Evolutionary conservation across 2,797 vertebrate species (phyloP), one percentile per base, ranked within the genome.

Genomic region (Sebastes cheni): DNA sequence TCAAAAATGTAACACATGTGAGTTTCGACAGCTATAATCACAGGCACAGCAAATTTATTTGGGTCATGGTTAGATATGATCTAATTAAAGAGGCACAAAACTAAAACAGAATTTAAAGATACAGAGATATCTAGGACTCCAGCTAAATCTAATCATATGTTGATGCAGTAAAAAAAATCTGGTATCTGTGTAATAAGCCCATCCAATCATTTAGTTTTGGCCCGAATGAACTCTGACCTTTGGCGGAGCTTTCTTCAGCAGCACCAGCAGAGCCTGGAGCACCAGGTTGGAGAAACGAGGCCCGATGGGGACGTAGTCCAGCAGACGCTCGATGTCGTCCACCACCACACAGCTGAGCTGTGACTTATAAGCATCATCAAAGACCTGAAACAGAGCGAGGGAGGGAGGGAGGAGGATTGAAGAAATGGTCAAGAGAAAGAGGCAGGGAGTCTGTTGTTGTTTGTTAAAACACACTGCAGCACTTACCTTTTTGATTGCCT

Each of bases 301-400:
- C 22, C 98, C 98, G 20, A 99, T 99, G 11, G 98, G 98, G 69
- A 99, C 98, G 52, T 98, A 99, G 95, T 99, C 98, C 65, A 99
- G 89, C 68, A 99, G 96, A 4, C 98, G 96, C 88, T 99, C 98
- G 7, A 99, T 99, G 90, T 99, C 98, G 0, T 99, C 99, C 88
- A 99, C 98, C 18, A 99, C 97, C 67, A 99, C 97, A 67, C 99
- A 99, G 93, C 99, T 99, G 88, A 99, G 97, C 88, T 99, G 98
- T 25, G 99, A 99, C 93, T 99, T 99, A 86, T 99, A 99, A 0
- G 99, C 98, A 54, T 99, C 99, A 52, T 99, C 98, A 71, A 99
- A 99, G 89, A 99, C 96, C 99, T 99, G 78, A 12, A 88, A 92
- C 10, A 71, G 12, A 75, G 4, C 2, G 5, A 27, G 4, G 6